Percentiles rank a stretch among this genome's conserved stretches.
Conservation (phyloP, 1,140 invertebrate genomes). For the Sarcophaga peregrina region DNA sequence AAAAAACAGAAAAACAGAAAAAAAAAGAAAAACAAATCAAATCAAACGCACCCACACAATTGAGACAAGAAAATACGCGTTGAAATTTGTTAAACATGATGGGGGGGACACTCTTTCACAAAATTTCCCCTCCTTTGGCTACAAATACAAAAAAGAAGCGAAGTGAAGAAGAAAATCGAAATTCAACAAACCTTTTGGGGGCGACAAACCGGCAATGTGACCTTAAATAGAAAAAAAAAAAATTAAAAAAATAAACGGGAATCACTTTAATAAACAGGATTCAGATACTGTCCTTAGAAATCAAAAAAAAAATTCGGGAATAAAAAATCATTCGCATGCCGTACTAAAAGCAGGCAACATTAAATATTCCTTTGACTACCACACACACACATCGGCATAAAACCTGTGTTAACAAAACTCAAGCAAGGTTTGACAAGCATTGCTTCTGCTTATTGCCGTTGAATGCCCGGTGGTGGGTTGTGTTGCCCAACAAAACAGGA, state of each 20-base stretch:
- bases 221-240: conserved; percentile 12
- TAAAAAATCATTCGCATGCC: not conserved
- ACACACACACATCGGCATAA: not conserved
- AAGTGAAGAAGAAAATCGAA: not conserved
- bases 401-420: not conserved
- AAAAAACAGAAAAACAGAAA: not conserved
- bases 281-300: not conserved
- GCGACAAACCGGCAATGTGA: conserved; percentile 20
- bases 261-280: not conserved
- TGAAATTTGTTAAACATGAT: conserved; percentile 38
- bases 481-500: not conserved
- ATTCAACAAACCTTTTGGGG: not conserved
- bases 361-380: not conserved
- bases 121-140: conserved; percentile 14
- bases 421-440: conserved; percentile 4
- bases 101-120: not conserved
- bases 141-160: not conserved
- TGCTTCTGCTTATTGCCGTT: not conserved
- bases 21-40: conserved; percentile 4
- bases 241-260: not conserved
- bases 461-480: too few species aligned
- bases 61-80: conserved; percentile 35
- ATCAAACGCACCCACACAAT: conserved; percentile 38
- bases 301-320: not conserved
- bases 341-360: conserved; percentile 17